Conservation (phyloP, 2,888 invertebrate species). For the Harmothoe impar region DNA sequence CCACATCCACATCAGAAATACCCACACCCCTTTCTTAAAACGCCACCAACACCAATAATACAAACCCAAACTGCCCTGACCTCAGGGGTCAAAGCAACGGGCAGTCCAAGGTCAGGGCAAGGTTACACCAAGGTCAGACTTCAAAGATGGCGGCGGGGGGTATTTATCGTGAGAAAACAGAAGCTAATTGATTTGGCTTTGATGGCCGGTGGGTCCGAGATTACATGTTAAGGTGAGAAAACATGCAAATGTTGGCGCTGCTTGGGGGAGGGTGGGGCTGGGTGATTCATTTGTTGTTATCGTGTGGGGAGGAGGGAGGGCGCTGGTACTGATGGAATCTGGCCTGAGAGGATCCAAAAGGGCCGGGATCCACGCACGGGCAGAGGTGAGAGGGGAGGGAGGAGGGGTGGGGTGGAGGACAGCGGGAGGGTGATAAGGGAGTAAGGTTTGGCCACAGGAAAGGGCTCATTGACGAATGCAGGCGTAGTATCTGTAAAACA, state of each 20-base stretch:
- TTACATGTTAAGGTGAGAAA: conserved; percentile 56
- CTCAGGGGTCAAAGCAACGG: background rate
- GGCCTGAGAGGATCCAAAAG: conserved; percentile 23
- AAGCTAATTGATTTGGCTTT: conserved; percentile 61
- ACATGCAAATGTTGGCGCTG: conserved; percentile 48
- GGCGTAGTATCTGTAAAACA: background rate
- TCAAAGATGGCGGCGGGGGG: conserved; percentile 56
- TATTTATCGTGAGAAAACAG: conserved; percentile 58
- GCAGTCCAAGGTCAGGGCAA: background rate
- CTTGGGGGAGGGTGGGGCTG: background rate
- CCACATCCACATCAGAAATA: conserved; percentile 13
- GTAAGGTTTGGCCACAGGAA: background rate
- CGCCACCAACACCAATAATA: background rate
- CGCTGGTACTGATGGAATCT: conserved; percentile 38
- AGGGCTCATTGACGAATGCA: background rate
- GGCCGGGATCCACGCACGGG: conserved; percentile 28
- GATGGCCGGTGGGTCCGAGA: conserved; percentile 37
- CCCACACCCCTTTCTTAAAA: background rate
- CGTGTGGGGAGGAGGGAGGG: background rate
- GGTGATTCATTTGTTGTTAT: conserved; percentile 52
- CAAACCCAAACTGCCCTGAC: background rate
- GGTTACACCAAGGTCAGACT: conserved; percentile 55
- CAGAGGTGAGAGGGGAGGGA: conserved; percentile 20
- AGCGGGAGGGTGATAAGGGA: background rate
- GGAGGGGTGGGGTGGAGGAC: background rate